These are phyloP conservation scores for Phylloscopus whistleri DNA, from an alignment of 2,113 vertebrate species.

Conservation along the genomic window DNA sequence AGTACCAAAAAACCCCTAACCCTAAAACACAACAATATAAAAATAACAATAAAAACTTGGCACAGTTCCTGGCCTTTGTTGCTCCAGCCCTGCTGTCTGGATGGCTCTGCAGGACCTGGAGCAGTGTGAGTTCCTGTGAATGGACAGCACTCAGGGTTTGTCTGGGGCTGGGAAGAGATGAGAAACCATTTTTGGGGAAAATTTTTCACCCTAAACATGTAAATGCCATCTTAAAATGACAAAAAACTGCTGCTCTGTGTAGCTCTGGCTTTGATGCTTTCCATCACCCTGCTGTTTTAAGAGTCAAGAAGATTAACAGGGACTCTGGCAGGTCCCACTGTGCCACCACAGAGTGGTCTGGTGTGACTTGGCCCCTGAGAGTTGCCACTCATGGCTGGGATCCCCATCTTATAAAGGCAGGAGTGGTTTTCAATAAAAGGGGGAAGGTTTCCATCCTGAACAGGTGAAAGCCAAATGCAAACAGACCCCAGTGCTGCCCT, in stretches of 20 bases:
- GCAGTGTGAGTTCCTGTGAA: fast-evolving
- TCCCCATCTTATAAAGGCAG: neutral
- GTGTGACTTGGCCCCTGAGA: neutral
- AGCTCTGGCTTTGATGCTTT: neutral
- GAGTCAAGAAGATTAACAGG: neutral
- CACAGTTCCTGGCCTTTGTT: neutral
- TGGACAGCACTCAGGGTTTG: neutral
- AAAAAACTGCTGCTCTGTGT: neutral
- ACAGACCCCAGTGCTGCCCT: neutral
- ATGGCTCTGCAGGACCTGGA: neutral
- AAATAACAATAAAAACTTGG: neutral
- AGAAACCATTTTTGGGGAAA: neutral
- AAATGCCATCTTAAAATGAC: neutral
- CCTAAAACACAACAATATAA: neutral
- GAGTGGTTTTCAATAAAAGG: neutral
- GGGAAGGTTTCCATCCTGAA: neutral
- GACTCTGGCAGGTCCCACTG: neutral
- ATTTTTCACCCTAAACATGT: neutral
- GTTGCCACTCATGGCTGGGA: neutral
- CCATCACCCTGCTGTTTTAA: neutral
- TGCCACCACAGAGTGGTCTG: neutral
- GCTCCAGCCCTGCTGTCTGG: neutral
- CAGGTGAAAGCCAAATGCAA: neutral
- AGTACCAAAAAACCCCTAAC: neutral
- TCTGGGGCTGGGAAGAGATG: neutral